Evolutionary conservation across 2,797 vertebrate genomes (phyloP).

Genomic region (Knipowitschia caucasica): DNA sequence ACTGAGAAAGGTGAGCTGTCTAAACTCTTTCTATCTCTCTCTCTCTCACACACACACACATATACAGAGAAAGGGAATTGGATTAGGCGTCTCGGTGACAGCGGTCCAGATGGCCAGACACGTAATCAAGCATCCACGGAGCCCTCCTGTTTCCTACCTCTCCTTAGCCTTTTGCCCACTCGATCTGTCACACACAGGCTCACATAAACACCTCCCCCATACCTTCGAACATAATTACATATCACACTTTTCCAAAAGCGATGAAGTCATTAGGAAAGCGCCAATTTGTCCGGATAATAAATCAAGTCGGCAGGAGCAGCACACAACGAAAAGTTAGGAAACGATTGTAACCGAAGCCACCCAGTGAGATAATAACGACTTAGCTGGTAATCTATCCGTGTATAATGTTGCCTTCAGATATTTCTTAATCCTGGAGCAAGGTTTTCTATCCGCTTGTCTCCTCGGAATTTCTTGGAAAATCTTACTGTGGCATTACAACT

Average conservation of each 20-base stretch:
- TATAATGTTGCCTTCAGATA: background rate
- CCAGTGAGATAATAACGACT: conserved; percentile 7
- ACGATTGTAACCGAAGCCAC: conserved; percentile 18
- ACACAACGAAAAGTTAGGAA: conserved; percentile 33
- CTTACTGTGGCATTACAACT: background rate
- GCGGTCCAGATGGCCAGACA: conserved; percentile 73
- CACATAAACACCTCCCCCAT: conserved; percentile 53
- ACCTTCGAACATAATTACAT: conserved; percentile 55
- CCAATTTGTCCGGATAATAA: conserved; percentile 40
- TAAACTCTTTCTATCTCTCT: too few relatives aligned
- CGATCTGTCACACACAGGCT: conserved; percentile 41
- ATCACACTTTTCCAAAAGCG: conserved; percentile 39
- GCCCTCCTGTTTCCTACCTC: conserved; percentile 54
- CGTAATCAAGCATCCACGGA: conserved; percentile 68
- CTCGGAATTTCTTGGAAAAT: background rate
- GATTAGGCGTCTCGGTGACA: conserved; percentile 68
- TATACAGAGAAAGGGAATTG: conserved; percentile 47
- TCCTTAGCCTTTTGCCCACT: conserved; percentile 52
- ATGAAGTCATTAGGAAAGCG: conserved; percentile 39
- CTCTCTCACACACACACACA: too few relatives aligned
- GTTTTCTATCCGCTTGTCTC: too few relatives aligned
- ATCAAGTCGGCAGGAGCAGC: conserved; percentile 36
- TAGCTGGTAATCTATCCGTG: background rate
- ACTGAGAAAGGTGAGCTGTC: conserved; percentile 39
- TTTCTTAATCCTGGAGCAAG: background rate